Conservation (phyloP, 2,113 vertebrate genomes). For the Mobula birostris region DNA sequence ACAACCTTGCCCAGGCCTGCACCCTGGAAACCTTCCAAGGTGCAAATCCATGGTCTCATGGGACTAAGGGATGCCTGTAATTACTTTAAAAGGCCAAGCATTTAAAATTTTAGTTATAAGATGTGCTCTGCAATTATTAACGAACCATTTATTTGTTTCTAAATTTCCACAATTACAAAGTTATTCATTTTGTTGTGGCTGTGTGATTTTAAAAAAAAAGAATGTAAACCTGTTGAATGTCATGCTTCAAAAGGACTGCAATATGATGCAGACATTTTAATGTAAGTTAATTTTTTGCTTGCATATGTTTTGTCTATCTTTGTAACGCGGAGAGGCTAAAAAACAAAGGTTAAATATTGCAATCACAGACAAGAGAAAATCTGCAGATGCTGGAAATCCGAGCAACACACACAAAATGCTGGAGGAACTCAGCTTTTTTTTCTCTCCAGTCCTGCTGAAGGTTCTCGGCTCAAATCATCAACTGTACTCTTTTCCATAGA, state of each 20-base stretch:
- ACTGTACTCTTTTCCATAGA: no score
- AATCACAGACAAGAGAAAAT: no score
- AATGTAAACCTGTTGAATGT: background rate
- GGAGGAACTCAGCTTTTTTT: no score
- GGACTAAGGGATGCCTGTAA: background rate
- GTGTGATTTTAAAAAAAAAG: background rate
- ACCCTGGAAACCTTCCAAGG: no score
- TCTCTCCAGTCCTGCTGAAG: no score
- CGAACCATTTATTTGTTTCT: background rate
- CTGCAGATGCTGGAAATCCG: no score
- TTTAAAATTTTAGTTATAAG: background rate
- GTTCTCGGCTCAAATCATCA: no score
- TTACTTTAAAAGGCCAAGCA: background rate
- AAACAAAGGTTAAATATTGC: constrained; percentile 38
- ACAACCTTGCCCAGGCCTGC: no score
- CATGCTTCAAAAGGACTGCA: background rate
- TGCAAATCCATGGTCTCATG: no score
- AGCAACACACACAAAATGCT: no score
- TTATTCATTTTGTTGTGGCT: background rate
- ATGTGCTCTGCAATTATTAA: background rate
- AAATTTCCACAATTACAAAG: background rate
- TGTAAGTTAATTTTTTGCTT: background rate
- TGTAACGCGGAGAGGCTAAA: background rate
- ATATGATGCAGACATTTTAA: background rate
- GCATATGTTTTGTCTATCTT: background rate